Evolutionary conservation across 2,113 vertebrate genomes (phyloP).

Genomic region (Canis aureus): DNA sequence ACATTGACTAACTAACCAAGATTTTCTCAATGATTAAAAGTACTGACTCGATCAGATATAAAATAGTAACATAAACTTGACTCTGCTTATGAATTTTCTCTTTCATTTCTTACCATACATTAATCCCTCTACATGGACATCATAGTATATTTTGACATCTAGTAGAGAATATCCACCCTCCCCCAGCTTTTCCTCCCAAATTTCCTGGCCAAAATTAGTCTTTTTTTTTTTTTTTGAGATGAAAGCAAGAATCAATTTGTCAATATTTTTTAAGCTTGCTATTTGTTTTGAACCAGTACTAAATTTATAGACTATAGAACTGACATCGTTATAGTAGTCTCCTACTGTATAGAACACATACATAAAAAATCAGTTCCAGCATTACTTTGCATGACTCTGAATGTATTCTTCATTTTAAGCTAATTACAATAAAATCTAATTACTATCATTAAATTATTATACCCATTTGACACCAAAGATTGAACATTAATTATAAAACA

Average conservation of each 20-base stretch:
- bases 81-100: conserved; percentile 10
- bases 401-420: conserved; percentile 78
- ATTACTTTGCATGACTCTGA: conserved; percentile 66
- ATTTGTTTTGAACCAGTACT: conserved; percentile 1
- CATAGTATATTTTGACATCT: not conserved
- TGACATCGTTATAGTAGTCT: conserved; percentile 36
- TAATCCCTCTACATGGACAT: not conserved
- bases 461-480: conserved; percentile 79
- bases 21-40: conserved; percentile 63
- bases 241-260: conserved; percentile 43
- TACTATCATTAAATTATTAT: conserved; percentile 83
- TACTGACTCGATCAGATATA: not conserved
- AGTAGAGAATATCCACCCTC: not conserved
- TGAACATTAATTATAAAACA: conserved; percentile 85
- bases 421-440: conserved; percentile 86
- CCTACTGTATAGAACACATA: conserved; percentile 11
- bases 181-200: too few relatives aligned
- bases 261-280: conserved; percentile 4
- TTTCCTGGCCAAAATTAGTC: not conserved
- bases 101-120: not conserved
- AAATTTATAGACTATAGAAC: conserved; percentile 38
- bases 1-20: conserved; percentile 53
- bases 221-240: not conserved
- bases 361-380: conserved; percentile 65
- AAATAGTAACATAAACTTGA: conserved; percentile 36